A percentile compares a stretch with the other conserved stretches of the same genome.
Evolutionary conservation across 2,113 vertebrate genomes (phyloP).

Genomic region (Cyanocitta stelleri): DNA sequence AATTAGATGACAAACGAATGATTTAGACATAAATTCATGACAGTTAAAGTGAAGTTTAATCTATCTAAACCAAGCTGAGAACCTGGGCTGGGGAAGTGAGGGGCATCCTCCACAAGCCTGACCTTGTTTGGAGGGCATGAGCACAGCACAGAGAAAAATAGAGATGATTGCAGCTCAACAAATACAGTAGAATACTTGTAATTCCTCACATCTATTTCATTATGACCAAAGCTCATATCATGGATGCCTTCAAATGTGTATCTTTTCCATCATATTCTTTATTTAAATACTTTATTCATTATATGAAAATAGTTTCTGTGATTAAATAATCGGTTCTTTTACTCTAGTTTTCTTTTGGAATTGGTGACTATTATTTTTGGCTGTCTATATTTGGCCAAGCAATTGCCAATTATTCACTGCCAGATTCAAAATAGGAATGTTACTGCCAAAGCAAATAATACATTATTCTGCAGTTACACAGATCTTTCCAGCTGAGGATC

Average conservation of each 20-base stretch:
- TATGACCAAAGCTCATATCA: background rate
- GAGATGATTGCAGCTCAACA: background rate
- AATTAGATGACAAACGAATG: background rate
- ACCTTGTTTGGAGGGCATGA: background rate
- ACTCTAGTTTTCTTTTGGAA: background rate
- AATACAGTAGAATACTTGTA: background rate
- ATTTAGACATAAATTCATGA: background rate
- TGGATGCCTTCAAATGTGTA: background rate
- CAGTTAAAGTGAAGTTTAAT: background rate
- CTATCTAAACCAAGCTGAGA: background rate
- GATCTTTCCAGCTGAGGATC: background rate
- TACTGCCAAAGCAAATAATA: slow-evolving; percentile 33
- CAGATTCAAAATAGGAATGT: slow-evolving; percentile 14
- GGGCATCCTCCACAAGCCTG: background rate
- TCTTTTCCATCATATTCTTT: background rate
- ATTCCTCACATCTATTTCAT: background rate
- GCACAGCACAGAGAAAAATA: background rate
- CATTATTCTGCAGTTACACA: background rate
- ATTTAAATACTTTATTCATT: slow-evolving; percentile 15
- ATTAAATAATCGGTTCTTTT: slow-evolving; percentile 11
- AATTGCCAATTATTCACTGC: background rate
- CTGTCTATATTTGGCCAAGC: background rate
- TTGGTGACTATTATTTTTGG: slow-evolving; percentile 25
- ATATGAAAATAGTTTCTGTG: background rate
- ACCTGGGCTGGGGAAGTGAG: background rate